Conservation (phyloP, 2,113 vertebrate species). For the Hypanus sabinus region DNA sequence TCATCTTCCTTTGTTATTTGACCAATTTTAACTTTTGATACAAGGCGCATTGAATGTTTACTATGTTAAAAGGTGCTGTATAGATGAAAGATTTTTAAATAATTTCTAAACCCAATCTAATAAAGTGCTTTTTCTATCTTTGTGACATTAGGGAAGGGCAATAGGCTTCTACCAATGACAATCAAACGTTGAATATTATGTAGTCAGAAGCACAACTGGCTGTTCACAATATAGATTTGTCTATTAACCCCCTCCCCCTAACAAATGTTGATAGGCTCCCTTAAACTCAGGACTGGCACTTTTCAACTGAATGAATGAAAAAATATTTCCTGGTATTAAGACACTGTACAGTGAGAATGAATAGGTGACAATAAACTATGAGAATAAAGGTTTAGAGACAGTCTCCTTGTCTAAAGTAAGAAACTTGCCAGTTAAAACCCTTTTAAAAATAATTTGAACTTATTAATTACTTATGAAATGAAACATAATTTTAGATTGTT, state of each 20-base stretch:
- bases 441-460: neutral
- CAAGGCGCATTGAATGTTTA: neutral
- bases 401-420: neutral
- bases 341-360: neutral
- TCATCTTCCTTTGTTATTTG: neutral
- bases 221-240: too few species aligned
- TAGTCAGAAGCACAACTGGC: neutral
- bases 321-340: neutral
- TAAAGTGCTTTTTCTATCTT: neutral
- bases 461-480: neutral
- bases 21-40: too few species aligned
- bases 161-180: neutral
- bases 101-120: neutral
- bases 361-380: neutral
- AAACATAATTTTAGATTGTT: constrained; percentile 14
- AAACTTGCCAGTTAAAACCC: too few species aligned
- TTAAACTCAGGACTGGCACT: neutral
- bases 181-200: neutral
- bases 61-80: neutral
- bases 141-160: neutral
- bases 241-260: neutral
- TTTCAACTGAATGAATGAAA: neutral
- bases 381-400: neutral
- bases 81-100: neutral
- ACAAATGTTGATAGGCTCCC: neutral